phyloP scores from a whole-genome alignment of 2,113 vertebrate species.

The Brachyhypopomus gauderio region DNA sequence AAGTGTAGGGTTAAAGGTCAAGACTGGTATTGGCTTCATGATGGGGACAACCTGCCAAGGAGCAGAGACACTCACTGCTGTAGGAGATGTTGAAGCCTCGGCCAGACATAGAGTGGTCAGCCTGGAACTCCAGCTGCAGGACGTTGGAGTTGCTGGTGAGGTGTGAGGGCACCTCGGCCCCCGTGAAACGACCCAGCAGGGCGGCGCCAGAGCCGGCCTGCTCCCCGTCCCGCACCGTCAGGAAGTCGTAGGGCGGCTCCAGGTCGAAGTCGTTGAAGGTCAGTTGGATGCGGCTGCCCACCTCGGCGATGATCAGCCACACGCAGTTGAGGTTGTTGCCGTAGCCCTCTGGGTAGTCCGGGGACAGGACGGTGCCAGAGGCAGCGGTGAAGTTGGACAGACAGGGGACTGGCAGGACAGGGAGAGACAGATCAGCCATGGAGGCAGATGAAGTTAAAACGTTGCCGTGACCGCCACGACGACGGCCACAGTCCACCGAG shows the following conservation, averaged over 20 bases:
- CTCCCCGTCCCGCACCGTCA: constrained; percentile 94
- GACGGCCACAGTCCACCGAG: no score
- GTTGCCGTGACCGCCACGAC: no score
- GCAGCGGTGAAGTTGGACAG: constrained; percentile 97
- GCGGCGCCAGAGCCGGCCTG: constrained; percentile 84
- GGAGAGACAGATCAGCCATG: constrained; percentile 31
- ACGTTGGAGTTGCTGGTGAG: constrained; percentile 92
- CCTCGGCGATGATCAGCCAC: constrained; percentile 93
- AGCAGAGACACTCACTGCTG: constrained; percentile 84
- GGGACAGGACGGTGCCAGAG: constrained; percentile 94
- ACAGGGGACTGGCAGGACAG: constrained; percentile 86
- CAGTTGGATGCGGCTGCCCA: constrained; percentile 91
- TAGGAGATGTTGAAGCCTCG: constrained; percentile 98
- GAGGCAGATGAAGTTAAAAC: neutral
- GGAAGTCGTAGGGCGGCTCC: constrained; percentile 96
- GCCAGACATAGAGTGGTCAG: constrained; percentile 97
- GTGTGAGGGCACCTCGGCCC: constrained; percentile 93
- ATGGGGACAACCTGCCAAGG: neutral
- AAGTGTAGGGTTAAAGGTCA: neutral
- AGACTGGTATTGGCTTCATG: neutral
- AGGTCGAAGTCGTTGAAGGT: constrained; percentile 97
- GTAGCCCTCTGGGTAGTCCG: constrained; percentile 96
- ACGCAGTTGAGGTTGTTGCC: constrained; percentile 98
- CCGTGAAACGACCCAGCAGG: constrained; percentile 91
- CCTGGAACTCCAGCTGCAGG: constrained; percentile 93